Conservation (phyloP, 2,113 vertebrate genomes). For the Zosterops pallidus region DNA sequence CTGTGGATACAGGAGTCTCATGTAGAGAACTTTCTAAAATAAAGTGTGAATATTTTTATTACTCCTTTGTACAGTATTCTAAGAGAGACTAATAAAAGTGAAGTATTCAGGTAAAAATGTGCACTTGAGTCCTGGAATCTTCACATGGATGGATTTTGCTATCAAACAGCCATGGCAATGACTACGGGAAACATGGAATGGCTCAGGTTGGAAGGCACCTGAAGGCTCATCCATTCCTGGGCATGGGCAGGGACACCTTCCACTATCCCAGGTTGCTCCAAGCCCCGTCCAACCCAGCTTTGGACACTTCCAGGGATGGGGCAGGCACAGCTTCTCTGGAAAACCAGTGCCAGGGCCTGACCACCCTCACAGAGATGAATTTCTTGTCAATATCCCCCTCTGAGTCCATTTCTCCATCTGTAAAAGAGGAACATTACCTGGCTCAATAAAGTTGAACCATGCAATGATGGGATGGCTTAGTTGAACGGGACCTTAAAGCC, state of each 20-base stretch:
- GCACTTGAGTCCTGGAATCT: neutral
- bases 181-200: neutral
- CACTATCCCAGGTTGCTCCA: neutral
- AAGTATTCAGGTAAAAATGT: conserved; percentile 45
- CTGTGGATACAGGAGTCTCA: conserved; percentile 63
- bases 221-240: neutral
- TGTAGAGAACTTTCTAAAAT: conserved; percentile 77
- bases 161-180: neutral
- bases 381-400: neutral
- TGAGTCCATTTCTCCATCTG: neutral
- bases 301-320: neutral
- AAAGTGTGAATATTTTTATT: conserved; percentile 83
- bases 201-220: neutral
- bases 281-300: neutral
- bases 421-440: neutral
- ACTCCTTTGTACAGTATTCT: conserved; percentile 81
- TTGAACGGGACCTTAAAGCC: neutral
- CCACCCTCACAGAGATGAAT: neutral
- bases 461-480: neutral
- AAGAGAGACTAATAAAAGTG: conserved; percentile 76
- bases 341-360: neutral
- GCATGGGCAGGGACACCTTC: neutral
- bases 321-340: neutral
- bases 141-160: neutral
- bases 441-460: neutral